Conservation (phyloP, 2,888 invertebrate genomes). For the Strigamia transsilvanica region DNA sequence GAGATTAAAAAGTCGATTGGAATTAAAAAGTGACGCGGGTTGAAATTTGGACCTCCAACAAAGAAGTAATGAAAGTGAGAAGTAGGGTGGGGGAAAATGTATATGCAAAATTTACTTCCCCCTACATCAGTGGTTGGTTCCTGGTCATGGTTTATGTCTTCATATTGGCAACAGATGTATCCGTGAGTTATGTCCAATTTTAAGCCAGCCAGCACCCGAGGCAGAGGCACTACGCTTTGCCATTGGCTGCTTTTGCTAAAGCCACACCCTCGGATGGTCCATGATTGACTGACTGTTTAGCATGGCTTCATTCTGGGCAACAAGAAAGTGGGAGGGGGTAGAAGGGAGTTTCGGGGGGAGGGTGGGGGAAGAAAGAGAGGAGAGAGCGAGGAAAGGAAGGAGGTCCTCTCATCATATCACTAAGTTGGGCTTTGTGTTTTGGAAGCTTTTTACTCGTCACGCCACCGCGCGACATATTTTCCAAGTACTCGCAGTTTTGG, state of each 20-base stretch:
- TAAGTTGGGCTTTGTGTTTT: not conserved
- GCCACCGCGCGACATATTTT: constrained; percentile 12
- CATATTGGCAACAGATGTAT: constrained; percentile 55
- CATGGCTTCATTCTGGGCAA: constrained; percentile 23
- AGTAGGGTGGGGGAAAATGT: not conserved
- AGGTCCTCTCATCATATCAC: constrained; percentile 12
- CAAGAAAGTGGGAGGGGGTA: constrained; percentile 22
- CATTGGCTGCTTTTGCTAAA: constrained; percentile 48
- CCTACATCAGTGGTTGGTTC: constrained; percentile 46
- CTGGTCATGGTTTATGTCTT: constrained; percentile 54
- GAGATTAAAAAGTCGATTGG: not conserved
- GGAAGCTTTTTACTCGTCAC: not conserved
- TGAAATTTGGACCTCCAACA: constrained; percentile 37
- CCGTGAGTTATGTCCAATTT: constrained; percentile 54
- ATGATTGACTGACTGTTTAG: constrained; percentile 53
- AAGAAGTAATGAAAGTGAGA: constrained; percentile 35
- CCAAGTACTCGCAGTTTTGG: not conserved
- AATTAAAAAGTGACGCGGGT: constrained; percentile 12
- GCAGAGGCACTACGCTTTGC: constrained; percentile 32
- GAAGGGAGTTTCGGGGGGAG: constrained; percentile 26
- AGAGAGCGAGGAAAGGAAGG: constrained; percentile 9
- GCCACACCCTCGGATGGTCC: constrained; percentile 52
- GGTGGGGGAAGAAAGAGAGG: constrained; percentile 18
- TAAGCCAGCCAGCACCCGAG: constrained; percentile 53
- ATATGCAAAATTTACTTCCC: constrained; percentile 39